A percentile compares a stretch with the other conserved stretches of the same genome.
These are phyloP conservation scores for Lysandra bellargus DNA, from an alignment of 2,888 invertebrate species.

Conservation along the genomic window DNA sequence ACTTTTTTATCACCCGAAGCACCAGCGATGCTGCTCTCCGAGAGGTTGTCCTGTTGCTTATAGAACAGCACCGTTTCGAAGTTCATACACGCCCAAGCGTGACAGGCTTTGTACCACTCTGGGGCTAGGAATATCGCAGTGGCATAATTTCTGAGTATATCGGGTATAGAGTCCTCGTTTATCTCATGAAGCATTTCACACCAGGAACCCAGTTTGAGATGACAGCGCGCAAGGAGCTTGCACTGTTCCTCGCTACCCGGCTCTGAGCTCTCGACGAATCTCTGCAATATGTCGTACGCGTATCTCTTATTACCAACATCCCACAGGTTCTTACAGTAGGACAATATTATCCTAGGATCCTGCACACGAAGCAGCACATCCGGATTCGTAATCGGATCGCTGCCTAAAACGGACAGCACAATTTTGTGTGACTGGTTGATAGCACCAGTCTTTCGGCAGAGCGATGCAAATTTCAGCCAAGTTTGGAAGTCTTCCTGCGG, in stretches of 20 bases:
- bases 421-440: conserved; percentile 95
- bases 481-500: conserved; percentile 97
- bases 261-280: conserved; percentile 83
- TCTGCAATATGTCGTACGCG: conserved; percentile 88
- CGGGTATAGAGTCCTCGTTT: conserved; percentile 88
- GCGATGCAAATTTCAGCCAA: conserved; percentile 98
- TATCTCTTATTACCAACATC: conserved; percentile 88
- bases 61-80: conserved; percentile 92
- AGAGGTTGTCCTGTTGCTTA: conserved; percentile 75
- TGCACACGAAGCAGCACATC: conserved; percentile 86
- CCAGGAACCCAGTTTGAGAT: conserved; percentile 97
- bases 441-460: conserved; percentile 96
- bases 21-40: conserved; percentile 69
- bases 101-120: conserved; percentile 98
- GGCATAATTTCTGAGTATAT: conserved; percentile 87
- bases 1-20: conserved; percentile 72
- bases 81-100: conserved; percentile 98
- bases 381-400: conserved; percentile 87
- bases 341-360: conserved; percentile 93
- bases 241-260: conserved; percentile 79
- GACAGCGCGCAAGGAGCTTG: conserved; percentile 88
- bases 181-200: conserved; percentile 92
- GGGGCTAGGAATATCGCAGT: conserved; percentile 91
- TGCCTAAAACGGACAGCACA: conserved; percentile 89
- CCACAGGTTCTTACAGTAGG: conserved; percentile 98